A percentile compares a stretch with the other conserved stretches of the same genome.
phyloP scores from a whole-genome alignment of 2,797 vertebrate species.

The Podarcis lilfordi region DNA sequence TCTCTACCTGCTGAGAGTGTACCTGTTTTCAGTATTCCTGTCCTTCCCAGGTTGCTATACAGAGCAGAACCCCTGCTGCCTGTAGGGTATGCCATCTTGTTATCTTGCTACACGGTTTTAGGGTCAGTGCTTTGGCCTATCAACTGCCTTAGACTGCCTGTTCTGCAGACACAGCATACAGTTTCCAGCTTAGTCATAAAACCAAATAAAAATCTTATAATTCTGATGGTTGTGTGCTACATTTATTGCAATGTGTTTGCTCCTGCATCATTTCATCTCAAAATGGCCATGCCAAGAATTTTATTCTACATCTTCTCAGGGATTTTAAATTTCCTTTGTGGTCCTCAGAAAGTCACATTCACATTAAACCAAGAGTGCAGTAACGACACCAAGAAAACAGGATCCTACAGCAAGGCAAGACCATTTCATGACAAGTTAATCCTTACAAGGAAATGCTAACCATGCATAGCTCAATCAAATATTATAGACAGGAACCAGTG shows the following conservation, averaged over 20 bases:
- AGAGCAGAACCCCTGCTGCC: background rate
- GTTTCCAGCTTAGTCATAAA: conserved; percentile 22
- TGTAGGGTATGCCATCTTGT: background rate
- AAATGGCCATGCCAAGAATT: background rate
- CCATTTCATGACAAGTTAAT: background rate
- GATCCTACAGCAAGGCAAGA: background rate
- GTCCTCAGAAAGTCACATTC: background rate
- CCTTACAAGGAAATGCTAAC: too few relatives aligned
- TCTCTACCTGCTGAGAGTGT: background rate
- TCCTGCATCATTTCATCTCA: conserved; percentile 26
- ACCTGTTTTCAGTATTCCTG: background rate
- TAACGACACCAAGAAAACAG: background rate
- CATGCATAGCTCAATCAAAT: background rate
- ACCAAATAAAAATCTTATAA: background rate
- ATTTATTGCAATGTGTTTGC: background rate
- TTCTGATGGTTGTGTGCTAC: conserved; percentile 31
- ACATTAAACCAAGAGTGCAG: background rate
- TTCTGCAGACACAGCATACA: conserved; percentile 30
- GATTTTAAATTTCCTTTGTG: background rate
- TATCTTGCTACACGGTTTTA: background rate
- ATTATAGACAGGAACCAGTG: background rate
- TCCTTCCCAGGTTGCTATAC: background rate
- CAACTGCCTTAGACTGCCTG: conserved; percentile 41
- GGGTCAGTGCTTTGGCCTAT: conserved; percentile 34
- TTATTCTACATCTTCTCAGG: background rate